These are phyloP conservation scores for Calosoma granatense DNA, from an alignment of 1,140 invertebrate species.

Conservation along the genomic window DNA sequence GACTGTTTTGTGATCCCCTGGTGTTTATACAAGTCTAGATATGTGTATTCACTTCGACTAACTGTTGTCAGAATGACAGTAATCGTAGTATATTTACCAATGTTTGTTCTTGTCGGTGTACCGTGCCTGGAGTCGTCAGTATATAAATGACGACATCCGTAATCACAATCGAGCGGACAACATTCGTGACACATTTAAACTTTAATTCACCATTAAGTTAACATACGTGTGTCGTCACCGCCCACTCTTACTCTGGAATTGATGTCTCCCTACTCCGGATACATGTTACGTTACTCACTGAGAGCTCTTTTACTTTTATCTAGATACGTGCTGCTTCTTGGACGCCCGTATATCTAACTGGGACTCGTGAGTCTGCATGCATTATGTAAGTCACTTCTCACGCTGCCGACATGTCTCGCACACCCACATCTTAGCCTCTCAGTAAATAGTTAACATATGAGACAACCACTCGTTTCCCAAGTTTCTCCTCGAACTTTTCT, in stretches of 20 bases:
- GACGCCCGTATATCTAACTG: not conserved
- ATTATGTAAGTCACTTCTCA: constrained; percentile 19
- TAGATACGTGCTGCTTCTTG: not conserved
- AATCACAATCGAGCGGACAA: not conserved
- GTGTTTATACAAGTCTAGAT: no score
- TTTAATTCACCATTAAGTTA: constrained; percentile 1
- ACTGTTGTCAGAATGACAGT: no score
- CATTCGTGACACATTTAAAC: constrained; percentile 1
- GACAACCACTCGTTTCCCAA: not conserved
- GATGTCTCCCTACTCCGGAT: not conserved
- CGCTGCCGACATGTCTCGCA: not conserved
- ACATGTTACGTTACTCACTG: not conserved
- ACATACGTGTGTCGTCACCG: constrained; percentile 1
- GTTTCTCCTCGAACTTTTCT: not conserved
- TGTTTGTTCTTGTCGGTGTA: no score
- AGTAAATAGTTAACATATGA: not conserved
- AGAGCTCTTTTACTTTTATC: constrained; percentile 3
- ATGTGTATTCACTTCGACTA: no score
- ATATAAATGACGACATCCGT: not conserved
- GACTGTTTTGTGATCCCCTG: no score
- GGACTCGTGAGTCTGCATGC: constrained; percentile 17
- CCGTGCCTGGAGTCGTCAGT: no score
- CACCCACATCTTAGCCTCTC: not conserved
- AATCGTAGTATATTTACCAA: no score
- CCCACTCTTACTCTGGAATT: not conserved